phyloP scores from a whole-genome alignment of 2,113 vertebrate species.

The Podarcis muralis region DNA sequence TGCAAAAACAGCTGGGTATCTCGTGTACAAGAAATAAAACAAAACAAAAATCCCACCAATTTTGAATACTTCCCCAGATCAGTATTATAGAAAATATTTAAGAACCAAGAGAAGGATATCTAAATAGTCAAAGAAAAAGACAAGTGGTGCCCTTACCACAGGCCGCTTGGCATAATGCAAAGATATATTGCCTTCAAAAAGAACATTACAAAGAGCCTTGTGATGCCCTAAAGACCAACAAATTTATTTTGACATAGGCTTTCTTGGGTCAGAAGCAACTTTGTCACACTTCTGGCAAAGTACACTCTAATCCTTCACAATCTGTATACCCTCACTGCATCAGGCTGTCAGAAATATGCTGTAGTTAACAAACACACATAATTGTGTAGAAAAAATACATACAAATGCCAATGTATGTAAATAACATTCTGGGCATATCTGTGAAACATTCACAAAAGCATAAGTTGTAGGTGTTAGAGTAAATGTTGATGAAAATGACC shows the following conservation, averaged over 20 bases:
- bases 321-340: too few species aligned
- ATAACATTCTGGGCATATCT: conserved; percentile 3
- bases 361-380: background rate
- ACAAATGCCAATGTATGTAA: background rate
- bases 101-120: too few species aligned
- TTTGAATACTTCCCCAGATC: background rate
- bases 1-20: background rate
- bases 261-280: background rate
- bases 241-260: background rate
- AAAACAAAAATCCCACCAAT: background rate
- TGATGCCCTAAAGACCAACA: background rate
- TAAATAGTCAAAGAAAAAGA: background rate
- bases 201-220: background rate
- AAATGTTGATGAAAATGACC: background rate
- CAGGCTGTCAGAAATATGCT: too few species aligned
- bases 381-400: too few species aligned
- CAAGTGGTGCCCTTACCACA: background rate
- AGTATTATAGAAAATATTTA: background rate
- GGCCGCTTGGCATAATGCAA: background rate
- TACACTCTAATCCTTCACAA: too few species aligned
- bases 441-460: conserved; percentile 29
- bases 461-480: background rate
- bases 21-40: background rate
- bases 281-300: too few species aligned
- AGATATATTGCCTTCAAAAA: background rate